Percentiles rank a stretch among this genome's conserved stretches.
These are phyloP conservation scores for Mylabris phalerata DNA, from an alignment of 1,140 invertebrate genomes.

Conservation along the genomic window DNA sequence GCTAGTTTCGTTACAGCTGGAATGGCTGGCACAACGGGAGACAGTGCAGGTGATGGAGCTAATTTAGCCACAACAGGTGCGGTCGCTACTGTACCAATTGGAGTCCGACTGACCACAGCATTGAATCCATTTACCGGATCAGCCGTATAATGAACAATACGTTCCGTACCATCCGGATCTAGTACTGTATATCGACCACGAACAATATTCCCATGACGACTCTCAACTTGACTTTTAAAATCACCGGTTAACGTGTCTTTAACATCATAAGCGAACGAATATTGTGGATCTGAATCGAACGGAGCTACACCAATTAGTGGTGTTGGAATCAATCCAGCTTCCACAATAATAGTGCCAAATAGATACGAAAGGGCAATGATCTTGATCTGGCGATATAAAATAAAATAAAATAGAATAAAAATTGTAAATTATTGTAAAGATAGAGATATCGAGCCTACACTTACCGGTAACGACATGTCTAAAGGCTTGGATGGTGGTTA, in stretches of 20 bases:
- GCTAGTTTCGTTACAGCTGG: not conserved
- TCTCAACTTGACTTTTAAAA: slow-evolving; percentile 50
- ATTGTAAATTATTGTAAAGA: too few species aligned
- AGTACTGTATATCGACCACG: slow-evolving; percentile 55
- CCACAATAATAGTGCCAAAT: too few species aligned
- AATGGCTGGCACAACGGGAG: slow-evolving; percentile 1
- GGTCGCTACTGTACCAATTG: slow-evolving; percentile 2
- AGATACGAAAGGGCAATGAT: too few species aligned
- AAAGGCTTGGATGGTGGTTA: slow-evolving; percentile 2
- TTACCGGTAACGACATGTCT: slow-evolving; percentile 4
- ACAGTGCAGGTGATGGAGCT: not conserved
- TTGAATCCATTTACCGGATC: slow-evolving; percentile 50
- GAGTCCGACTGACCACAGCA: slow-evolving; percentile 37
- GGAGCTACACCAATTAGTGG: slow-evolving; percentile 34
- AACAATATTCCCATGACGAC: slow-evolving; percentile 52
- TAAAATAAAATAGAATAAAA: slow-evolving; percentile 4
- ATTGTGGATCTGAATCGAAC: slow-evolving; percentile 47
- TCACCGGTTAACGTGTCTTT: slow-evolving; percentile 52
- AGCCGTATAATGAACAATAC: slow-evolving; percentile 59
- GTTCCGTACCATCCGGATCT: slow-evolving; percentile 56
- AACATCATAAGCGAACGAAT: slow-evolving; percentile 50
- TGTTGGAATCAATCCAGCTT: not conserved
- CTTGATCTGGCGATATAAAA: too few species aligned
- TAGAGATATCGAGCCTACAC: not conserved
- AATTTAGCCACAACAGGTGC: slow-evolving; percentile 2